Evolutionary conservation across 2,113 vertebrate genomes (phyloP).

Genomic region (Cepphus grylle): DNA sequence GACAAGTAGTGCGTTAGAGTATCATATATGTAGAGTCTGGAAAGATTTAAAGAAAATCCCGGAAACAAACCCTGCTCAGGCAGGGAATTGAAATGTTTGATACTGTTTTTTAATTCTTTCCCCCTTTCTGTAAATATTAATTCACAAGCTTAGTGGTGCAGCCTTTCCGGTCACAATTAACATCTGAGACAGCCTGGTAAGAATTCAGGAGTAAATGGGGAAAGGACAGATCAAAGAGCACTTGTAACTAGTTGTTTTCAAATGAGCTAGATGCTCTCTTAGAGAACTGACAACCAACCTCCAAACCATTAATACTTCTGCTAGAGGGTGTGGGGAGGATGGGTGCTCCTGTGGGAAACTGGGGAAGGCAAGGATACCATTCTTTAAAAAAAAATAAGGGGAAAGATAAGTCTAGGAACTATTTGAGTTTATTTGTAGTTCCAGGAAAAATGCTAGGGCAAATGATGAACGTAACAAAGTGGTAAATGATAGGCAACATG

Average conservation of each 20-base stretch:
- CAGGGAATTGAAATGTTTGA: neutral
- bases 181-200: neutral
- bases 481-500: neutral
- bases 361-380: neutral
- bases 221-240: neutral
- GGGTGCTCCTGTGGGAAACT: neutral
- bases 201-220: neutral
- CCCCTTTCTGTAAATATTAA: neutral
- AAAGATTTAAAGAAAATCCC: neutral
- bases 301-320: neutral
- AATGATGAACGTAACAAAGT: neutral
- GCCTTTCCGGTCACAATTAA: neutral
- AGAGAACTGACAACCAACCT: neutral
- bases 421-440: neutral
- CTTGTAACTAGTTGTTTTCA: neutral
- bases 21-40: neutral
- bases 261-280: neutral
- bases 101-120: neutral
- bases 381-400: neutral
- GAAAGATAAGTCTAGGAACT: neutral
- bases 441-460: neutral
- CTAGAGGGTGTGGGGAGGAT: neutral
- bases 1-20: neutral
- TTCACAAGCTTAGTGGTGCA: neutral
- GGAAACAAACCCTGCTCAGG: neutral